Conservation (phyloP, 2,797 vertebrate species). For the Setipinna tenuifilis region DNA sequence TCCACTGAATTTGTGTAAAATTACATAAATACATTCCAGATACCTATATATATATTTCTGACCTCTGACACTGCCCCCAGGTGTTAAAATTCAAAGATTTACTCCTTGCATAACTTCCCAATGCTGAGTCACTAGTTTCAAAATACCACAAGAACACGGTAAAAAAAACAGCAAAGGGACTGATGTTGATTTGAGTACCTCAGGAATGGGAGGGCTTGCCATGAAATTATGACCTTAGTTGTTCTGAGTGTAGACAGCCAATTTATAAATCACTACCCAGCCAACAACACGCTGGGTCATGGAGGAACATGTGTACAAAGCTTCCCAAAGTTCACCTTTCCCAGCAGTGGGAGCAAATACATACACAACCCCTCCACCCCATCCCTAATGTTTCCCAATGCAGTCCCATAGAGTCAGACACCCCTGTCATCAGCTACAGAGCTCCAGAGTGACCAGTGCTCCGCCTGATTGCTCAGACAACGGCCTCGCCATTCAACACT, state of each 20-base stretch:
- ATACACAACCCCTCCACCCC: background rate
- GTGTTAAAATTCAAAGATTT: background rate
- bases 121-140: background rate
- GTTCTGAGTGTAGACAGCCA: background rate
- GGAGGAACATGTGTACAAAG: constrained; percentile 22
- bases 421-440: background rate
- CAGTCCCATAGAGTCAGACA: background rate
- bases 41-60: no score
- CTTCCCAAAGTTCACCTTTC: constrained; percentile 24
- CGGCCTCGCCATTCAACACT: background rate
- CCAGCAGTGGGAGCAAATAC: background rate
- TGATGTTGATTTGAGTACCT: background rate
- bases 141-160: background rate
- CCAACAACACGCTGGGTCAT: background rate
- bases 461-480: background rate
- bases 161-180: background rate
- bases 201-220: background rate
- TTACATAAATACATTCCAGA: background rate
- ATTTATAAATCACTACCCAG: background rate
- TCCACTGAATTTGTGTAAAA: background rate
- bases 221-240: background rate
- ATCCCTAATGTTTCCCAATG: background rate
- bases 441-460: background rate
- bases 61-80: background rate
- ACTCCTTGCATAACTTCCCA: background rate